These are phyloP conservation scores for Ammodytes marinus DNA, from an alignment of 2,113 vertebrate species.

Conservation along the genomic window DNA sequence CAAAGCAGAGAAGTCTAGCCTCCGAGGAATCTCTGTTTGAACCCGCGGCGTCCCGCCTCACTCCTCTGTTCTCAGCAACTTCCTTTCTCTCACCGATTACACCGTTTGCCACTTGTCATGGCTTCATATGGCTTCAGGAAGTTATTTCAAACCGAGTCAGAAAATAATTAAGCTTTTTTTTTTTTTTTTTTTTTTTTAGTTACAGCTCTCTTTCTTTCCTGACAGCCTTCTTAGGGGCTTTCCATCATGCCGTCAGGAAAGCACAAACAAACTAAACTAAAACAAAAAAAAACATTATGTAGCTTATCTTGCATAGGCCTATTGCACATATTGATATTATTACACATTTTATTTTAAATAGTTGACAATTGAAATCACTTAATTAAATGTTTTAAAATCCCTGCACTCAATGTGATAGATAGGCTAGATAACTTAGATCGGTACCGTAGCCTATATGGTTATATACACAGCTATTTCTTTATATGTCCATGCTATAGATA, in stretches of 20 bases:
- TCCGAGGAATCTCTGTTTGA: constrained; percentile 31
- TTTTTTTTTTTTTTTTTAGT: not conserved
- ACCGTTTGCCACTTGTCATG: constrained; percentile 62
- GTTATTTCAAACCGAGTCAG: constrained; percentile 47
- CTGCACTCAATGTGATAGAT: too few relatives aligned
- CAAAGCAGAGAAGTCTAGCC: constrained; percentile 29
- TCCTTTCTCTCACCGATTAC: constrained; percentile 36
- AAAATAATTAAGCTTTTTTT: constrained; percentile 30
- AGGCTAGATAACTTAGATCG: too few relatives aligned
- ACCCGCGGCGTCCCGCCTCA: constrained; percentile 45
- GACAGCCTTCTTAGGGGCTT: too few relatives aligned
- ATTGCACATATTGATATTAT: not conserved
- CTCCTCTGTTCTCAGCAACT: constrained; percentile 61
- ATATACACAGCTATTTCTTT: too few relatives aligned
- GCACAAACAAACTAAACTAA: too few relatives aligned
- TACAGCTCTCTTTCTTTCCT: not conserved
- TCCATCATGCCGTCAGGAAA: not conserved
- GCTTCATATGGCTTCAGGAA: constrained; percentile 8
- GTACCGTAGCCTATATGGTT: too few relatives aligned
- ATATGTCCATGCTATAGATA: too few relatives aligned
- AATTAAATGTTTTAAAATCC: too few relatives aligned
- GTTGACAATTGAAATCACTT: too few relatives aligned
- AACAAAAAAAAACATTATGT: too few relatives aligned
- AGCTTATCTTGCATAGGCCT: not conserved
- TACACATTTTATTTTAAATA: not conserved